These are phyloP conservation scores for Rhingia campestris DNA, from an alignment of 2,888 invertebrate genomes.

Conservation along the genomic window DNA sequence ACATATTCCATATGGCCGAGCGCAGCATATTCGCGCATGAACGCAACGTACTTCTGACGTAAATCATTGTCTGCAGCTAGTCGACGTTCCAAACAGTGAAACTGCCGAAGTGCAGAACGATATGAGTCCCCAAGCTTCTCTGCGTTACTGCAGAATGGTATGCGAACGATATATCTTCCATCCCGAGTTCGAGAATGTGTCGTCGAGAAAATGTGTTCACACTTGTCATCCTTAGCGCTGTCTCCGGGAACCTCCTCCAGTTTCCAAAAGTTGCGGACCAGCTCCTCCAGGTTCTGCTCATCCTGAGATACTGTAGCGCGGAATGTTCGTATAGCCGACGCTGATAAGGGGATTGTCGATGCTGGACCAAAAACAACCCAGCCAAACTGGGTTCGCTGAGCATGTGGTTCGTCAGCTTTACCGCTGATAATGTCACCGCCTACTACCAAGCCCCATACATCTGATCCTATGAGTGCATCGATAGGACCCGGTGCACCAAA, in stretches of 20 bases:
- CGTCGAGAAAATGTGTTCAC: slow-evolving; percentile 23
- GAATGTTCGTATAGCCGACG: slow-evolving; percentile 1
- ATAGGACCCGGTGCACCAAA: slow-evolving; percentile 13
- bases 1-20: slow-evolving; percentile 6
- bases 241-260: slow-evolving; percentile 22
- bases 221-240: slow-evolving; percentile 12
- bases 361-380: slow-evolving; percentile 60
- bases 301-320: background rate
- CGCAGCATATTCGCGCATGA: slow-evolving; percentile 28
- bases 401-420: slow-evolving; percentile 30
- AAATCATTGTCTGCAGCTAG: too few relatives aligned
- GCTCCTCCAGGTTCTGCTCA: slow-evolving; percentile 31
- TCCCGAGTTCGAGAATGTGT: slow-evolving; percentile 23
- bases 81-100: slow-evolving; percentile 27
- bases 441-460: slow-evolving; percentile 22
- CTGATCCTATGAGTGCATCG: slow-evolving; percentile 14
- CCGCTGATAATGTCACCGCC: slow-evolving; percentile 30
- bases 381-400: slow-evolving; percentile 42
- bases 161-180: slow-evolving; percentile 39
- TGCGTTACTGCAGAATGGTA: slow-evolving; percentile 32
- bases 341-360: background rate
- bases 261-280: slow-evolving; percentile 52
- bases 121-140: slow-evolving; percentile 11
- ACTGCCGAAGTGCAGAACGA: slow-evolving; percentile 27
- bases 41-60: slow-evolving; percentile 32